Percentiles rank a stretch among this genome's conserved stretches.
phyloP scores from a whole-genome alignment of 2,888 invertebrate species.

The Rotaria sp. region DNA sequence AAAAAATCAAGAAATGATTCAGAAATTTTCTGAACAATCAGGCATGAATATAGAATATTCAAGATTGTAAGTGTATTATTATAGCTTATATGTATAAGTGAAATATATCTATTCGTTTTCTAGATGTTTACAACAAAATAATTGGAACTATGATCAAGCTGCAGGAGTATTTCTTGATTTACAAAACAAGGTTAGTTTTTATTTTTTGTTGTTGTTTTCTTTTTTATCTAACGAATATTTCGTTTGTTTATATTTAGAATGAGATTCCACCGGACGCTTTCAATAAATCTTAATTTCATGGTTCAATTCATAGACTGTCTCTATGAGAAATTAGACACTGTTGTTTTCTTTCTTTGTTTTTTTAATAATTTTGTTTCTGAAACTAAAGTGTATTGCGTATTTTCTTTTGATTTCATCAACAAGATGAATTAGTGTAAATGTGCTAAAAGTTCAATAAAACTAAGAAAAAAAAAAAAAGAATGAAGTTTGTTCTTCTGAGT shows the following conservation, averaged over 20 bases:
- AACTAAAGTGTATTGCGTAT: neutral
- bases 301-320: neutral
- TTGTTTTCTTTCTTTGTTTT: neutral
- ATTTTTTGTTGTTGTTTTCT: no score
- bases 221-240: neutral
- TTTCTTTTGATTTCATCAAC: neutral
- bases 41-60: neutral
- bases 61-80: neutral
- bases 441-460: neutral
- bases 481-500: no score
- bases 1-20: neutral
- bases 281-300: neutral
- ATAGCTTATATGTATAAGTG: no score
- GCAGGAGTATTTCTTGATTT: neutral
- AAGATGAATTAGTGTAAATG: neutral
- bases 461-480: no score
- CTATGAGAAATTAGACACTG: neutral
- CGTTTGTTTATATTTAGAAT: neutral
- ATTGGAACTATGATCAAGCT: neutral
- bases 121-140: conserved; percentile 22
- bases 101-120: neutral
- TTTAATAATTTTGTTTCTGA: neutral
- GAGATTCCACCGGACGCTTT: neutral
- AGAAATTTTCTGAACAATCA: conserved; percentile 1
- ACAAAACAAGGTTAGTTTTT: neutral